Conservation (phyloP, 2,113 vertebrate genomes). For the Xyliphius kryptos region DNA sequence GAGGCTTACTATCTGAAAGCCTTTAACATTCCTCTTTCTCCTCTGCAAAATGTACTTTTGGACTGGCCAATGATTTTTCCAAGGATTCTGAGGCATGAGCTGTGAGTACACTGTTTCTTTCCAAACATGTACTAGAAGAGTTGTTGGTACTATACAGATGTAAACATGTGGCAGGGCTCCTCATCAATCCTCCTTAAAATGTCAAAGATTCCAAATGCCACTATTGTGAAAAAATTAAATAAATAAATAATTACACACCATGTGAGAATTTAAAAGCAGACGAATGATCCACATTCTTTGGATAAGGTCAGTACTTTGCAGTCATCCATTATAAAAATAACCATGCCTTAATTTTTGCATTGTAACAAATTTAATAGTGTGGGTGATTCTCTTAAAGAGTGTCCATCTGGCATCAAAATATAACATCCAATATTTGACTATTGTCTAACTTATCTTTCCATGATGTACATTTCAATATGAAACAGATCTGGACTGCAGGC, state of each 20-base stretch:
- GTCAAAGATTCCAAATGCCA: background rate
- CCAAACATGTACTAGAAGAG: background rate
- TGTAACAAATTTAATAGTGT: too few relatives aligned
- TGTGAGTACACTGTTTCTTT: conserved; percentile 8
- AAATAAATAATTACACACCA: background rate
- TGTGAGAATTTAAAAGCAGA: conserved; percentile 6
- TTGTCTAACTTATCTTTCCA: too few relatives aligned
- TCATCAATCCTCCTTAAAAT: background rate
- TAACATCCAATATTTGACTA: too few relatives aligned
- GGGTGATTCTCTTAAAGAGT: too few relatives aligned
- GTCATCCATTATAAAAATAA: too few relatives aligned
- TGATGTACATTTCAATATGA: too few relatives aligned
- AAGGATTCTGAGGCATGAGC: conserved; percentile 7
- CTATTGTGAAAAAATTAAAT: background rate
- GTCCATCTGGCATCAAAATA: too few relatives aligned
- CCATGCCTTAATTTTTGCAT: too few relatives aligned
- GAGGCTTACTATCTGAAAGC: conserved; percentile 16
- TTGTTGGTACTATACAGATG: background rate
- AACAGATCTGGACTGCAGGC: too few relatives aligned
- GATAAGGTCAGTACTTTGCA: too few relatives aligned
- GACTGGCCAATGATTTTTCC: background rate
- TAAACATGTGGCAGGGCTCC: conserved; percentile 1
- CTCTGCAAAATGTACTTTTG: background rate
- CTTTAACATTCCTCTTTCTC: conserved; percentile 7
- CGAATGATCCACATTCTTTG: background rate